Conservation (phyloP, 2,888 invertebrate species). For the Amiota communis region DNA sequence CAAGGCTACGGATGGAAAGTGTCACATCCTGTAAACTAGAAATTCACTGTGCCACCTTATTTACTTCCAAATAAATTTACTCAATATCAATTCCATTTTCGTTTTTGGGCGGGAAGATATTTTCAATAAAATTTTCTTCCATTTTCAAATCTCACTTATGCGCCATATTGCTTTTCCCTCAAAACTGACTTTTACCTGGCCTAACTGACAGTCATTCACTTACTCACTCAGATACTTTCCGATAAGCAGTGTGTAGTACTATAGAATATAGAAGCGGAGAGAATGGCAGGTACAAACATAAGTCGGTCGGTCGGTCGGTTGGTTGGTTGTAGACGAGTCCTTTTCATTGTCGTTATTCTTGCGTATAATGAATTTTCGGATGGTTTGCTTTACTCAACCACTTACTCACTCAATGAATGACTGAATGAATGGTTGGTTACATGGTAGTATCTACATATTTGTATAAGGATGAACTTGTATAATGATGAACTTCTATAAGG, state of each 20-base stretch:
- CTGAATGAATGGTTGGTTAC: too few relatives aligned
- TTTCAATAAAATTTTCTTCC: neutral
- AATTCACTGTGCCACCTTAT: conserved; percentile 20
- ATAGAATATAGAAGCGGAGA: neutral
- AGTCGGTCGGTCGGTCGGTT: neutral
- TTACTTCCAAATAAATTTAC: neutral
- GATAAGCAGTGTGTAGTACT: too few relatives aligned
- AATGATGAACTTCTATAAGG: too few relatives aligned
- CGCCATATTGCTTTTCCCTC: neutral
- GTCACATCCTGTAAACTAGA: conserved; percentile 16
- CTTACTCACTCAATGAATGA: neutral
- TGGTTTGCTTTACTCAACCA: neutral
- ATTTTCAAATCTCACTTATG: neutral
- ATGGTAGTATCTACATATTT: too few relatives aligned
- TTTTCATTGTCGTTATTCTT: conserved; percentile 44
- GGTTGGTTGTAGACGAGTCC: conserved; percentile 13
- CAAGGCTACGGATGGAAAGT: neutral
- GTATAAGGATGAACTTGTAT: too few relatives aligned
- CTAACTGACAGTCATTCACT: neutral
- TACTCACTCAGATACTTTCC: too few relatives aligned
- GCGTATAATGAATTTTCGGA: conserved; percentile 40
- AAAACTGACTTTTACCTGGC: neutral
- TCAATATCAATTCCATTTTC: conserved; percentile 8
- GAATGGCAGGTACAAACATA: neutral
- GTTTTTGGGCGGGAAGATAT: neutral